These are phyloP conservation scores for Nomada ruficornis DNA, from an alignment of 2,888 invertebrate genomes.

Conservation along the genomic window DNA sequence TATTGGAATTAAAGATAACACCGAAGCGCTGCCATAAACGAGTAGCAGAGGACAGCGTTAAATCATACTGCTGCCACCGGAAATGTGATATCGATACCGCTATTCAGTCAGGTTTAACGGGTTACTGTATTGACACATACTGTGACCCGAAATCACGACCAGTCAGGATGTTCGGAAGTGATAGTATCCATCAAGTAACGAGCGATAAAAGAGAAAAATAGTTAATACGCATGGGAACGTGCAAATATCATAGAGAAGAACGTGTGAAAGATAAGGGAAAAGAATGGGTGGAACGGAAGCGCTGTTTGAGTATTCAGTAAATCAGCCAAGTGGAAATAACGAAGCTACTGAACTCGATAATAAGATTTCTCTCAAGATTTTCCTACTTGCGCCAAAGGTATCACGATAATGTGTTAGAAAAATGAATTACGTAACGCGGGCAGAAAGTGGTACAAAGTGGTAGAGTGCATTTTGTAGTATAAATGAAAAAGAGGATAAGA, in stretches of 20 bases:
- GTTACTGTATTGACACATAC: slow-evolving; percentile 10
- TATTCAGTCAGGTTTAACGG: slow-evolving; percentile 33
- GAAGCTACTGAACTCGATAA: too few species aligned
- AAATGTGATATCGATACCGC: slow-evolving; percentile 56
- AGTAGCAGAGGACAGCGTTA: slow-evolving; percentile 33
- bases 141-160: slow-evolving; percentile 23
- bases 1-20: slow-evolving; percentile 8
- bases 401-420: too few species aligned
- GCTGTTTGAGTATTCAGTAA: neutral
- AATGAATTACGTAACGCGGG: too few species aligned
- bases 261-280: neutral
- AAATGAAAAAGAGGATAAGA: too few species aligned
- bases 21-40: slow-evolving; percentile 19
- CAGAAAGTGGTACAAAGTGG: too few species aligned
- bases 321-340: neutral
- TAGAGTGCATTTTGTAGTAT: too few species aligned
- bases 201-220: slow-evolving; percentile 18
- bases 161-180: slow-evolving; percentile 17
- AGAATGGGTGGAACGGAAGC: neutral
- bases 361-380: too few species aligned
- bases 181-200: slow-evolving; percentile 4
- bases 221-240: neutral
- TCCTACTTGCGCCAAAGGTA: too few species aligned
- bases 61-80: slow-evolving; percentile 50
- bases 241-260: neutral